phyloP scores from a whole-genome alignment of 2,113 vertebrate species.

The Lota lota region DNA sequence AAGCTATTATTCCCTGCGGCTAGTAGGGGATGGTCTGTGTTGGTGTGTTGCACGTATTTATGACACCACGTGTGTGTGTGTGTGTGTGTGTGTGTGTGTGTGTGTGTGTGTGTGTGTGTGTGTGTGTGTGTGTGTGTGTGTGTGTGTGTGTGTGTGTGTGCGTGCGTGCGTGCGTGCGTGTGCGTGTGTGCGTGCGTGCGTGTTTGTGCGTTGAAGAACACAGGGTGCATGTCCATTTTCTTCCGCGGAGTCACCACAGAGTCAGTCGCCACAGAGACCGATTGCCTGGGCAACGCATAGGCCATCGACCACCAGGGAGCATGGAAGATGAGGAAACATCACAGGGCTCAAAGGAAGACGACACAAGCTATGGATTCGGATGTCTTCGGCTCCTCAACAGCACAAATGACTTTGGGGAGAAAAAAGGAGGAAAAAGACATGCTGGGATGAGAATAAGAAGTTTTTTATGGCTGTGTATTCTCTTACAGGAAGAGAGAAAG shows the following conservation, averaged over 20 bases:
- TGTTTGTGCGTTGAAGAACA: constrained; percentile 6
- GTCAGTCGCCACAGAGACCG: constrained; percentile 5
- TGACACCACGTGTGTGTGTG: constrained; percentile 3
- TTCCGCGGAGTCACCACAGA: background rate
- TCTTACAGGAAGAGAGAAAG: too few species aligned
- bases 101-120: background rate
- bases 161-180: background rate
- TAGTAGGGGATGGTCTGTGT: background rate
- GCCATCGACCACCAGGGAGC: constrained; percentile 14
- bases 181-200: background rate
- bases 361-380: too few species aligned
- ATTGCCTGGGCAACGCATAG: constrained; percentile 2
- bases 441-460: too few species aligned
- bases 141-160: background rate
- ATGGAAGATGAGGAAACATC: constrained; percentile 3
- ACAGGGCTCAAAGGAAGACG: too few species aligned
- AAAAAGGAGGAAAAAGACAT: too few species aligned
- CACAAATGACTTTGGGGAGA: too few species aligned
- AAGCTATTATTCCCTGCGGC: constrained; percentile 13
- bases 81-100: background rate
- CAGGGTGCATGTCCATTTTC: background rate
- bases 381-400: too few species aligned
- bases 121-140: constrained; percentile 6
- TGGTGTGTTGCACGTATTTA: too few species aligned
- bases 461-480: too few species aligned